A percentile compares a stretch with the other conserved stretches of the same genome.
Evolutionary conservation across 2,888 invertebrate genomes (phyloP).

Genomic region (Alloplasta piceator): DNA sequence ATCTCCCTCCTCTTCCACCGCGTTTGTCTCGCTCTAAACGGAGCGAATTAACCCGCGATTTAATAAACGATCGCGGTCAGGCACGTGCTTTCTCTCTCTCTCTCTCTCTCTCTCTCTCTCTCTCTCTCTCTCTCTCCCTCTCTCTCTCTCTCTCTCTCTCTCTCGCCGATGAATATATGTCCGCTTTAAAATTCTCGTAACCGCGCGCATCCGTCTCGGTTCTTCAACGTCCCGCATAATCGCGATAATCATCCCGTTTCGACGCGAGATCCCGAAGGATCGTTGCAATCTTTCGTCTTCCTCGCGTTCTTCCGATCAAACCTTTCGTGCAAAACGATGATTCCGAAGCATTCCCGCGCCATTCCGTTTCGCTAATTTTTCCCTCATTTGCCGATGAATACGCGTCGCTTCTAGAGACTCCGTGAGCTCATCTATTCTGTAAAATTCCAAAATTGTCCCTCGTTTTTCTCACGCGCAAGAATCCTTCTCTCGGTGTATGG

Average conservation of each 20-base stretch:
- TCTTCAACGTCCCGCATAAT: too few species aligned
- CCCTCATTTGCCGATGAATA: too few species aligned
- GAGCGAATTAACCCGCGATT: constrained; percentile 79
- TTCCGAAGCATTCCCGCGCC: too few species aligned
- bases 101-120: constrained; percentile 37
- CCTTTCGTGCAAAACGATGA: too few species aligned
- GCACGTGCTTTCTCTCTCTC: constrained; percentile 66
- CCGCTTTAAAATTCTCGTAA: too few species aligned
- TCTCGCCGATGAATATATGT: neutral
- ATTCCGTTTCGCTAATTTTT: too few species aligned
- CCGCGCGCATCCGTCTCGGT: too few species aligned
- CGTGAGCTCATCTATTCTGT: neutral
- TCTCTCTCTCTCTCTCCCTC: constrained; percentile 38
- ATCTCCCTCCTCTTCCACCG: constrained; percentile 61
- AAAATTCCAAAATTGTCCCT: constrained; percentile 20
- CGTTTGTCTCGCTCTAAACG: constrained; percentile 72
- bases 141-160: constrained; percentile 35
- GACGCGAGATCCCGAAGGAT: too few species aligned
- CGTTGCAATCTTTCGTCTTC: too few species aligned
- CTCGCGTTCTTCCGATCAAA: too few species aligned
- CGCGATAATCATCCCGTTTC: too few species aligned
- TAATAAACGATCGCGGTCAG: constrained; percentile 78
- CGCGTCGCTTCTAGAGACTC: too few species aligned
- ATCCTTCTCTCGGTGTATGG: constrained; percentile 22
- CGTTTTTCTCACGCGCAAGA: constrained; percentile 39